Evolutionary conservation across 2,888 invertebrate genomes (phyloP), one percentile per base, ranked within the genome.

Genomic region (Amiota communis): DNA sequence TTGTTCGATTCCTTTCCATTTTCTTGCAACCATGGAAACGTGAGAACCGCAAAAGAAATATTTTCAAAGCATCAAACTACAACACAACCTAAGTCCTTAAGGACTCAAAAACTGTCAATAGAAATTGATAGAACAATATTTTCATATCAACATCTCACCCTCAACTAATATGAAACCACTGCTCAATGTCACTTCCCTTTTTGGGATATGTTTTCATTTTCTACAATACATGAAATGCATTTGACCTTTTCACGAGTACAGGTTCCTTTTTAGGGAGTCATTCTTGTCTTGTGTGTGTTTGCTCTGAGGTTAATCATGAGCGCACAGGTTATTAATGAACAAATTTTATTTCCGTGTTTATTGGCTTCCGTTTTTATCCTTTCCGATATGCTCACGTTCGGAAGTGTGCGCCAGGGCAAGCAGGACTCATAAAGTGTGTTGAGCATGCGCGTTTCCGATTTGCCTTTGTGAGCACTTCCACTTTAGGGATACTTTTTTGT

Each of bases 101-200:
- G 56, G n/a, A 36, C 36, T 47, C 46, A 17, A 17, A 20, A 20
- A 17, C 57, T 57, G 48, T 15, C 15, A 15, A 46, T n/a, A 9
- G 64, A 64, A n/a, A 47, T 64, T 9, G 15, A 20, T 9, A n/a
- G 0, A 47, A 49, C 65, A 65, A 65, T 65, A 65, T 65, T 65
- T 65, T 65, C 65, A 65, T 65, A 65, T 17, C 48, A 65, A 65
- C 65, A 65, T n/a, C 49, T 47, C 65, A 65, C 65, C 65, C 65
- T 65, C 11, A 65, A 65, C 64, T 23, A 61, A 61, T 61, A 47
- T n/a, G 15, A 57, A 15, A 65, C 48, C 12, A 10, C 15, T 1
- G 11, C 17, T 11, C 48, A 11, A 17, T 17, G 12, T 48, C 48
- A 65, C 65, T 65, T 65, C 65, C 65, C 15, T 15, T 65, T 65